A percentile compares a stretch with the other conserved stretches of the same genome.
Evolutionary conservation across 2,113 vertebrate genomes (phyloP).

Genomic region (Chrysemys picta): DNA sequence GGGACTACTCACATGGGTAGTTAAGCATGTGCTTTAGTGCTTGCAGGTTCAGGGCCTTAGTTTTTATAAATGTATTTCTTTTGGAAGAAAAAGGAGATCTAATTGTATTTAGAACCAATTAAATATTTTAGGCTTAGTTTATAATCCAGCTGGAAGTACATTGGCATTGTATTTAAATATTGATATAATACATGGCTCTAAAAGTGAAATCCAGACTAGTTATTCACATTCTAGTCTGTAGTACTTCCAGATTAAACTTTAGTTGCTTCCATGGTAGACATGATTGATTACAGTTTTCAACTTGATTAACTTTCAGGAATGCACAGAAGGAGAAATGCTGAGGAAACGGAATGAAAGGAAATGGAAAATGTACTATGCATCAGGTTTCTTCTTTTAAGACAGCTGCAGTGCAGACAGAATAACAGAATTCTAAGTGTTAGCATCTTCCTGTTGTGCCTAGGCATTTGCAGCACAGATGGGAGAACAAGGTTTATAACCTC

Average conservation of each 20-base stretch:
- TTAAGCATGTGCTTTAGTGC: neutral
- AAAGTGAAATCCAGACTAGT: conserved; percentile 32
- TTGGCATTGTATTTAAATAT: conserved; percentile 32
- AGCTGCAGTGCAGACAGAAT: neutral
- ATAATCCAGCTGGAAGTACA: neutral
- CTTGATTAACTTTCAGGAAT: conserved; percentile 71
- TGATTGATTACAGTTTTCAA: conserved; percentile 65
- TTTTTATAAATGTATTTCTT: neutral
- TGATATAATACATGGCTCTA: conserved; percentile 3
- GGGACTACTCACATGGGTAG: too few species aligned
- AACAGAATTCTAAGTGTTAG: neutral
- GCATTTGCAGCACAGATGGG: neutral
- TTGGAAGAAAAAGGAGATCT: neutral
- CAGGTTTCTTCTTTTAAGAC: neutral
- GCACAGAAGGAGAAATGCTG: conserved; percentile 15
- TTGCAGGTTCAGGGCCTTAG: neutral
- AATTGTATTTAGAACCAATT: neutral
- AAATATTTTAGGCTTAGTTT: neutral
- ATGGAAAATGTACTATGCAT: neutral
- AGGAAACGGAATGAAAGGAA: conserved; percentile 43
- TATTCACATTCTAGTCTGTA: conserved; percentile 27
- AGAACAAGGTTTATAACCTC: neutral
- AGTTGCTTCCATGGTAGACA: conserved; percentile 27
- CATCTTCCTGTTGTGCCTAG: neutral
- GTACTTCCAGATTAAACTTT: conserved; percentile 41